phyloP scores from a whole-genome alignment of 2,113 vertebrate genomes.

The Conger conger region DNA sequence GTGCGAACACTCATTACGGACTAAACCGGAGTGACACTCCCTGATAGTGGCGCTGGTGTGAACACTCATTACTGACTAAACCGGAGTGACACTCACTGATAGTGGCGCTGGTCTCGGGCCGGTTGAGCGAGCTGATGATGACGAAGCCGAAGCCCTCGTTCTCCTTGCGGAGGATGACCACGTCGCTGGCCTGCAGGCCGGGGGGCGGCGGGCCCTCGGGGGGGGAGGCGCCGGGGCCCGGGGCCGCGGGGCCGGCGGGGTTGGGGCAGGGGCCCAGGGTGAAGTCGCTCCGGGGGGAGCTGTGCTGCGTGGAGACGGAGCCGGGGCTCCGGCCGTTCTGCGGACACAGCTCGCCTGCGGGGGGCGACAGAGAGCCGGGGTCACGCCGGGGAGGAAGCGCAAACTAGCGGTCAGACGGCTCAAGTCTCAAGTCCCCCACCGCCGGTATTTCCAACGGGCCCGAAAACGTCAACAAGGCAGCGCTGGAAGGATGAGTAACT shows the following conservation, averaged over 20 bases:
- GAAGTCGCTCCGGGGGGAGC: conserved; percentile 87
- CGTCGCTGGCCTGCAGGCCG: conserved; percentile 85
- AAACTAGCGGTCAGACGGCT: background rate
- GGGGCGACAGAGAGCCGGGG: background rate
- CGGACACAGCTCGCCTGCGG: conserved; percentile 86
- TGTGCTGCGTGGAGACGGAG: conserved; percentile 89
- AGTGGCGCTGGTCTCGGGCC: conserved; percentile 85
- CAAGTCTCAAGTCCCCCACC: background rate
- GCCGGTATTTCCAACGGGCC: no score
- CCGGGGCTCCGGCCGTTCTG: conserved; percentile 93
- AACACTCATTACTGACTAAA: background rate
- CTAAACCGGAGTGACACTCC: conserved; percentile 61
- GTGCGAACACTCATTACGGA: background rate
- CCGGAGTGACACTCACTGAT: conserved; percentile 79
- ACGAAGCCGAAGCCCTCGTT: conserved; percentile 98
- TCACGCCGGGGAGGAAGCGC: background rate
- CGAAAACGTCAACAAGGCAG: no score
- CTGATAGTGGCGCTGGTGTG: conserved; percentile 52
- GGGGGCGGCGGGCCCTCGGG: conserved; percentile 76
- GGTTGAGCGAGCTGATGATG: conserved; percentile 97
- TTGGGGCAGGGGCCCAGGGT: conserved; percentile 74
- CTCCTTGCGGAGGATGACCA: conserved; percentile 95
- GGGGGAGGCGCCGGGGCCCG: conserved; percentile 51
- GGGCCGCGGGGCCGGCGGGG: background rate
- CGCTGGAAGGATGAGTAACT: no score